Conservation (phyloP, 2,113 vertebrate species). For the Megaceryle maxima region DNA sequence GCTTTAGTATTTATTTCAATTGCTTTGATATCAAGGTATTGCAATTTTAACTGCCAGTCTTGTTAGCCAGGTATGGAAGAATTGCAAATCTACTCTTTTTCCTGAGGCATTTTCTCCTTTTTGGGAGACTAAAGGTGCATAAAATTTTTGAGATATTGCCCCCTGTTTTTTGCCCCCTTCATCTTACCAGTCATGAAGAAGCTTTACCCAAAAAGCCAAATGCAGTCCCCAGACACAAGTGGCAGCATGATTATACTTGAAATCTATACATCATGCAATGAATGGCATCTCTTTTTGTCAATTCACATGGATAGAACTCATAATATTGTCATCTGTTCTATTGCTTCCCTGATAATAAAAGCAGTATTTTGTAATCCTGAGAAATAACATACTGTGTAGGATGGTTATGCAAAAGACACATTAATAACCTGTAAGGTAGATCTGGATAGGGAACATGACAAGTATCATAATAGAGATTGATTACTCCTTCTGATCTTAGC, state of each 20-base stretch:
- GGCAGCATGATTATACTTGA: neutral
- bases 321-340: neutral
- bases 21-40: neutral
- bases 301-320: neutral
- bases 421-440: neutral
- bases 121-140: neutral
- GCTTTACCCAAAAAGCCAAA: neutral
- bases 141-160: neutral
- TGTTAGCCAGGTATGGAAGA: neutral
- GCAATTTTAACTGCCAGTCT: neutral
- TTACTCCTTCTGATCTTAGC: neutral
- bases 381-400: neutral
- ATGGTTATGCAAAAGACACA: neutral
- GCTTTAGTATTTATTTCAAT: neutral
- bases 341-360: neutral
- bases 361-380: neutral
- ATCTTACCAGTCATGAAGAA: neutral
- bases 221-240: neutral
- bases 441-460: neutral
- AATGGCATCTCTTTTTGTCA: neutral
- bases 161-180: neutral
- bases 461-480: neutral
- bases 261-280: neutral
- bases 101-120: neutral
- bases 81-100: neutral